Percentiles rank a stretch among this genome's conserved stretches.
These are phyloP conservation scores for Dolichoris vasculosae DNA, from an alignment of 1,140 invertebrate genomes.

Conservation along the genomic window DNA sequence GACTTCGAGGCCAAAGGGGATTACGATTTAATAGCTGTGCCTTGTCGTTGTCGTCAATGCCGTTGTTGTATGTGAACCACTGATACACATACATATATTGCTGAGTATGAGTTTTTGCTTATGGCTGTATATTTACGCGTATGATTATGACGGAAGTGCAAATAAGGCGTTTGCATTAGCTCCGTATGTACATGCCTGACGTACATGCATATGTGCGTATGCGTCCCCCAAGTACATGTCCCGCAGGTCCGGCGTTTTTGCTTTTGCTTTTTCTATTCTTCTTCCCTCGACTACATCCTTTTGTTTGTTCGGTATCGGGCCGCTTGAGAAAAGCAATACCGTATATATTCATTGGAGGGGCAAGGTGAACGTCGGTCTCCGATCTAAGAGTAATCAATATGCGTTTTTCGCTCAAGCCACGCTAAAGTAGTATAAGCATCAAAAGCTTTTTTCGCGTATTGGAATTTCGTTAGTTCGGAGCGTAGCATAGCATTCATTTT, in stretches of 20 bases:
- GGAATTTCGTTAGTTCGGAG: neutral
- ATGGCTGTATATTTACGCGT: constrained; percentile 49
- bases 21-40: constrained; percentile 62
- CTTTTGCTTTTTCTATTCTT: neutral
- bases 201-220: neutral
- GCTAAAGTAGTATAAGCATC: neutral
- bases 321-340: neutral
- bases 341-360: neutral
- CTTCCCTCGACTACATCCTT: neutral
- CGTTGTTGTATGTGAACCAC: neutral
- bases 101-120: neutral
- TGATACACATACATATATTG: neutral
- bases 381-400: constrained; percentile 23
- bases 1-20: constrained; percentile 57
- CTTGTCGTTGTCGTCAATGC: neutral
- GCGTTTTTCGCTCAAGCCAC: constrained; percentile 29
- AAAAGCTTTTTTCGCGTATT: neutral
- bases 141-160: constrained; percentile 63
- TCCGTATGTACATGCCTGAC: neutral
- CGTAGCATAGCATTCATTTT: neutral
- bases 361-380: neutral
- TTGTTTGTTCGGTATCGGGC: constrained; percentile 7
- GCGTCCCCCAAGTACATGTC: neutral
- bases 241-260: neutral
- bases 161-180: constrained; percentile 56